phyloP scores from a whole-genome alignment of 2,113 vertebrate species.

The Balaenoptera acutorostrata region DNA sequence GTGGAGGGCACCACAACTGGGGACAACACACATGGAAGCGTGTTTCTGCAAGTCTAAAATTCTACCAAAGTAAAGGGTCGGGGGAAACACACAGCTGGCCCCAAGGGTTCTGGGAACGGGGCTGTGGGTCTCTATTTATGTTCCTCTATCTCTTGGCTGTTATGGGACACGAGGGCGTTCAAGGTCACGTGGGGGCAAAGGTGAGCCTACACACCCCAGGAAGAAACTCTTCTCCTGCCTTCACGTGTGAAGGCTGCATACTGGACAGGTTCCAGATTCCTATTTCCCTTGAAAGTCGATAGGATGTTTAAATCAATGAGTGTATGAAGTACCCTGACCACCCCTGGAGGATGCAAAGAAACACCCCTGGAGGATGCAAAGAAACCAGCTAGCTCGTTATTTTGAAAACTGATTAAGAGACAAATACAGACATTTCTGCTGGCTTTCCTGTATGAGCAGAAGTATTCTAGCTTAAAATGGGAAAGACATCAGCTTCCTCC shows the following conservation, averaged over 20 bases:
- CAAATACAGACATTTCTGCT: not conserved
- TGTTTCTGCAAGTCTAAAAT: not conserved
- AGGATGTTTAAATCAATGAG: not conserved
- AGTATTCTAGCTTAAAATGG: not conserved
- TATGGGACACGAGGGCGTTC: not conserved
- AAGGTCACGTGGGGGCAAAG: not conserved
- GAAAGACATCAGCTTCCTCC: fast-evolving
- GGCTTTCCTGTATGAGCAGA: not conserved
- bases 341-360: not conserved
- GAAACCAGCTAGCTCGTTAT: not conserved
- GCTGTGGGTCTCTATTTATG: fast-evolving
- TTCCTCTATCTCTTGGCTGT: not conserved
- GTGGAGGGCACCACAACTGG: not conserved
- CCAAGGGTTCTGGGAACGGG: not conserved
- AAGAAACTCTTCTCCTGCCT: not conserved
- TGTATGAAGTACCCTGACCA: not conserved
- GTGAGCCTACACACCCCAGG: not conserved
- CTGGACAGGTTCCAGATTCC: not conserved
- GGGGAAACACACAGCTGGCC: not conserved
- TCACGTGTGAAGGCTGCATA: not conserved
- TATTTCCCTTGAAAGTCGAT: not conserved
- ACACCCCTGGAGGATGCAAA: not conserved
- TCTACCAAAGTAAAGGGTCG: not conserved
- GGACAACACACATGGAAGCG: not conserved
- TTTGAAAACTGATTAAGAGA: not conserved